Evolutionary conservation across 2,797 vertebrate species (phyloP).

Genomic region (Heterohyrax brucei): DNA sequence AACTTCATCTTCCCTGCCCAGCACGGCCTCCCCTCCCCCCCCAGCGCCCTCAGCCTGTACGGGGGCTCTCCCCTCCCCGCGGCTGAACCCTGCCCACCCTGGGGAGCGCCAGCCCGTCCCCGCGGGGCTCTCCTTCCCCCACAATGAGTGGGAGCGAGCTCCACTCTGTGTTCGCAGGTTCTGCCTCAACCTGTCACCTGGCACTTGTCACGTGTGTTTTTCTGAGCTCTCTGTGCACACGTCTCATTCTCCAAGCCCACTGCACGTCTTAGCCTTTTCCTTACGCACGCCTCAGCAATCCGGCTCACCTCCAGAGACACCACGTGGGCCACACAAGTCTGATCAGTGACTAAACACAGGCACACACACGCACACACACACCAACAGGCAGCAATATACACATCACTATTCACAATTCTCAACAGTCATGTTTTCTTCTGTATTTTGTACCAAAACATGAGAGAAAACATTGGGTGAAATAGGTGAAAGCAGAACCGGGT

Average conservation of each 20-base stretch:
- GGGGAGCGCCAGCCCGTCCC: no score
- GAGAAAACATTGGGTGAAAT: background rate
- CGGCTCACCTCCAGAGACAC: background rate
- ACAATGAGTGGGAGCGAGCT: fast-evolving
- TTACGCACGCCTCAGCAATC: background rate
- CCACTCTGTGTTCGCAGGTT: no score
- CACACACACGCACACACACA: background rate
- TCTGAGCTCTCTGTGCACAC: background rate
- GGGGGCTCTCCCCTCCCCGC: background rate
- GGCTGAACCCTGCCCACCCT: background rate
- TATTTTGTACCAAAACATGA: background rate
- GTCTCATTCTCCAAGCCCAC: background rate
- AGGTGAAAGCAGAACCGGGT: background rate
- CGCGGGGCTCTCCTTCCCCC: background rate
- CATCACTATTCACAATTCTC: background rate
- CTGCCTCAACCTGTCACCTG: background rate
- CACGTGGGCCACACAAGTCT: fast-evolving
- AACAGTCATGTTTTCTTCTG: background rate
- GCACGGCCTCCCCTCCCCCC: fast-evolving
- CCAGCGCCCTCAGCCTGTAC: fast-evolving
- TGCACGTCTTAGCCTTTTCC: no score
- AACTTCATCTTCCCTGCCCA: background rate
- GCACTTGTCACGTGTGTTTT: fast-evolving
- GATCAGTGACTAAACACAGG: background rate
- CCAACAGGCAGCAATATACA: background rate